These are phyloP conservation scores for Melanostoma scalare DNA, from an alignment of 2,888 invertebrate species.

Conservation along the genomic window DNA sequence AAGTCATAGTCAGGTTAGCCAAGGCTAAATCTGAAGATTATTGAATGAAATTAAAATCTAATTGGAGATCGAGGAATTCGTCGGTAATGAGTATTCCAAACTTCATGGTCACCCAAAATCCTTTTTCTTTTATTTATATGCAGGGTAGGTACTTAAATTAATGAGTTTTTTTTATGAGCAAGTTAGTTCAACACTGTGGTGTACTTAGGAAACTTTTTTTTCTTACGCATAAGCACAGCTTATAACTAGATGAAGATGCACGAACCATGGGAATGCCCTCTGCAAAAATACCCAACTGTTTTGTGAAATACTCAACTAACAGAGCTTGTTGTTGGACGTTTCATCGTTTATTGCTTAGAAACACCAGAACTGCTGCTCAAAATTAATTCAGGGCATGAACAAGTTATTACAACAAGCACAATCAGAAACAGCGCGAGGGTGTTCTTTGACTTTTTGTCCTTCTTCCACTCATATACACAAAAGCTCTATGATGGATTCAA, in stretches of 20 bases:
- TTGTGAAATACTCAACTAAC: neutral
- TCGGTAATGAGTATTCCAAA: too few relatives aligned
- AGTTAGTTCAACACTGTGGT: too few relatives aligned
- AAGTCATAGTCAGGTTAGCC: too few relatives aligned
- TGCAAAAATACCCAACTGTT: neutral
- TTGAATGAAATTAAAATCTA: too few relatives aligned
- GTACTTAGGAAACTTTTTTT: too few relatives aligned
- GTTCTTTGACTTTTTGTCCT: constrained; percentile 12
- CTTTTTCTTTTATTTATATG: too few relatives aligned
- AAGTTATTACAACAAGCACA: constrained; percentile 63
- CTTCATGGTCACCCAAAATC: too few relatives aligned
- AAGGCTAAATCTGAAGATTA: too few relatives aligned
- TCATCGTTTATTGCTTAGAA: constrained; percentile 72
- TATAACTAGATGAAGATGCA: constrained; percentile 35
- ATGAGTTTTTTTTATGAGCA: too few relatives aligned
- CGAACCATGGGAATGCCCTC: constrained; percentile 45
- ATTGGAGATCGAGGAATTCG: too few relatives aligned
- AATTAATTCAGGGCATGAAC: constrained; percentile 71
- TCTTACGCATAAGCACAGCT: constrained; percentile 45
- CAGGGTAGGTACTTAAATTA: too few relatives aligned
- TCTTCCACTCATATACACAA: constrained; percentile 19
- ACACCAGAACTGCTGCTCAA: constrained; percentile 60
- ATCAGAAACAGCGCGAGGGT: constrained; percentile 15
- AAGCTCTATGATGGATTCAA: constrained; percentile 65
- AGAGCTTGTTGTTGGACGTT: constrained; percentile 27